These are phyloP conservation scores for Chionis minor DNA, from an alignment of 2,113 vertebrate genomes.

Conservation along the genomic window DNA sequence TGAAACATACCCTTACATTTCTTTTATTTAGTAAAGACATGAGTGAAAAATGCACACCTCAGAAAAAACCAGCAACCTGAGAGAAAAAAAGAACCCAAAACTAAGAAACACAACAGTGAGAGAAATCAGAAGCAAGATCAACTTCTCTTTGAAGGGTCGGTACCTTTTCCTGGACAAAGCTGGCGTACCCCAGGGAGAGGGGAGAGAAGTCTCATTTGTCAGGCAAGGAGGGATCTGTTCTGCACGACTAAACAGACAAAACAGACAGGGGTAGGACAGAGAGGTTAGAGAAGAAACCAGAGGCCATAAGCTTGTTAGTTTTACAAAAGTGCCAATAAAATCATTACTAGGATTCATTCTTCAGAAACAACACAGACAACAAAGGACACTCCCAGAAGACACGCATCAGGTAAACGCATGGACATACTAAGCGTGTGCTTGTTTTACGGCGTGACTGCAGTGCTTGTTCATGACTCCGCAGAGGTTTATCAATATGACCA, in stretches of 20 bases:
- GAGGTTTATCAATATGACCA: neutral
- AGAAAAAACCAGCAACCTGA: neutral
- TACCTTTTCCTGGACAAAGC: conserved; percentile 99
- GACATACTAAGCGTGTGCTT: neutral
- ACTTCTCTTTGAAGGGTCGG: conserved; percentile 70
- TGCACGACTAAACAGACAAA: conserved; percentile 89
- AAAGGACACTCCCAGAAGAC: neutral
- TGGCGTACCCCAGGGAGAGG: conserved; percentile 99
- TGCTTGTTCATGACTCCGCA: neutral
- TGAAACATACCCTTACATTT: neutral
- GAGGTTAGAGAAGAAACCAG: conserved; percentile 76
- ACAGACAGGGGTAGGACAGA: conserved; percentile 77
- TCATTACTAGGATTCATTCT: neutral
- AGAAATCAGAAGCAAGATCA: conserved; percentile 1
- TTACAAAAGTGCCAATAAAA: conserved; percentile 36
- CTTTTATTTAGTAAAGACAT: neutral
- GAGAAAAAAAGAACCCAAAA: neutral
- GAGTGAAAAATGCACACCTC: neutral
- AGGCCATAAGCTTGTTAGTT: conserved; percentile 75
- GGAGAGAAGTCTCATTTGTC: conserved; percentile 98
- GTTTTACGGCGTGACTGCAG: neutral
- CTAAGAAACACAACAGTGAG: neutral
- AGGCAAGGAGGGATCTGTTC: conserved; percentile 98
- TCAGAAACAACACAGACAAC: neutral
- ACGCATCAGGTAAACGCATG: neutral